These are phyloP conservation scores for Myotis lucifugus DNA, from an alignment of 2,113 vertebrate genomes.

Conservation along the genomic window DNA sequence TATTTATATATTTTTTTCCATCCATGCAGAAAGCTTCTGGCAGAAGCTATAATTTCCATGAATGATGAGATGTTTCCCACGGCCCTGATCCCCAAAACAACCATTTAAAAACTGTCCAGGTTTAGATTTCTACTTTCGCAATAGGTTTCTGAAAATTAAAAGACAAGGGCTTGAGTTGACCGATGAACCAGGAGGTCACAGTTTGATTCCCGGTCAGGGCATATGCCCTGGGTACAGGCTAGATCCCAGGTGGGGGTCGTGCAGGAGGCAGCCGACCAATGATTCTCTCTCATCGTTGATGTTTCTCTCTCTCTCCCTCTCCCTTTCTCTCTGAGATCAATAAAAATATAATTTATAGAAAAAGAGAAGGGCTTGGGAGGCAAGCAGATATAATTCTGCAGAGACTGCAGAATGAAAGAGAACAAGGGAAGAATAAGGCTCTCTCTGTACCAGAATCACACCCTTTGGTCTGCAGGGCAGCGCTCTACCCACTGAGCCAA, in stretches of 20 bases:
- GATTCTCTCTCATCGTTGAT: too few species aligned
- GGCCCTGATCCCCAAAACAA: not conserved
- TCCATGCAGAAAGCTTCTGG: not conserved
- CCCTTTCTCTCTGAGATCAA: too few species aligned
- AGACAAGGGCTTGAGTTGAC: not conserved
- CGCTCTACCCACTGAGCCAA: too few species aligned
- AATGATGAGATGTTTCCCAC: constrained; percentile 1
- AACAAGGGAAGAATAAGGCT: not conserved
- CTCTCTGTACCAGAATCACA: too few species aligned
- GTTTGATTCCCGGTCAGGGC: too few species aligned
- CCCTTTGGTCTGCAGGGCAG: too few species aligned
- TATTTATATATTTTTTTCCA: not conserved
- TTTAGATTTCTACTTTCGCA: not conserved
- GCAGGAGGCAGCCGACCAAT: too few species aligned
- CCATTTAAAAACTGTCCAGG: not conserved
- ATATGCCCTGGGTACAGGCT: too few species aligned
- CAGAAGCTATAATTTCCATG: not conserved
- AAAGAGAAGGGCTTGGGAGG: not conserved
- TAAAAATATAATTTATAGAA: too few species aligned
- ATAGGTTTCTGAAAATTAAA: not conserved
- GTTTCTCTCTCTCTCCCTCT: too few species aligned
- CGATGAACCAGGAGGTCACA: too few species aligned
- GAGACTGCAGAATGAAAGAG: not conserved
- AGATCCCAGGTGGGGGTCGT: too few species aligned
- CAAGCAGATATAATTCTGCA: not conserved